Base-by-base conservation (phyloP, 2,797 vertebrate genomes). In the Cryptoprocta ferox region DNA sequence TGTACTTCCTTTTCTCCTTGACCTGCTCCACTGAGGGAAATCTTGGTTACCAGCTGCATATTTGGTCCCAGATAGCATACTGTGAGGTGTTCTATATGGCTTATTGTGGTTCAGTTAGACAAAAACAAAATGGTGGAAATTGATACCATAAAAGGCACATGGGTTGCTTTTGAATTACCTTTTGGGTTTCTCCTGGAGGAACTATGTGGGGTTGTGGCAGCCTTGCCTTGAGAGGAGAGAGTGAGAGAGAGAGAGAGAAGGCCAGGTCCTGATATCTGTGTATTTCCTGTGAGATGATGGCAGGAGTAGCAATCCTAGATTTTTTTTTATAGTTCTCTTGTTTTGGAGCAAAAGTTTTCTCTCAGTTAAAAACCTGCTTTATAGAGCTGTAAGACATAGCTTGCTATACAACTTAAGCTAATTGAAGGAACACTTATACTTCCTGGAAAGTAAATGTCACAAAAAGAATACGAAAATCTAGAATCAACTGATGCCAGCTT, bases 361-460 rank as follows among this genome's bases (percentile, higher is more conserved):
- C 66, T 97, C 16, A 85, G 32, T 66, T 89, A 91, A 71, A 89
- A 83, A 70, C 11, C 24, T 66, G 28, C 28, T 56, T 88, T 75
- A 35, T 18, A 83, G 1, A 95, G 2, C 42, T 71, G 2, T 63
- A 91, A 93, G 59, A 61, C 21, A 81, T 1, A 91, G 48, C 5
- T 78, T 79, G 45, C 32, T 37, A 14, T 28, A 82, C 24, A 73
- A 39, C 19, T 95, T 92, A 81, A 88, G 56, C 12, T 73, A 94
- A 88, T 2, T 86, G 70, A 89, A 97, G 28, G 13, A 65, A 96
- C 89, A 86, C 19, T 24, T 86, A 30, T 61, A 70, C 63, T 91
- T 97, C 35, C 82, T 94, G 11, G 75, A 89, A 96, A 56, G 4
- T 21, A 82, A 95, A 81, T 59, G 3, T 53, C 78, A 65, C 16